Conservation (phyloP, 2,797 vertebrate genomes). For the Tadarida brasiliensis region DNA sequence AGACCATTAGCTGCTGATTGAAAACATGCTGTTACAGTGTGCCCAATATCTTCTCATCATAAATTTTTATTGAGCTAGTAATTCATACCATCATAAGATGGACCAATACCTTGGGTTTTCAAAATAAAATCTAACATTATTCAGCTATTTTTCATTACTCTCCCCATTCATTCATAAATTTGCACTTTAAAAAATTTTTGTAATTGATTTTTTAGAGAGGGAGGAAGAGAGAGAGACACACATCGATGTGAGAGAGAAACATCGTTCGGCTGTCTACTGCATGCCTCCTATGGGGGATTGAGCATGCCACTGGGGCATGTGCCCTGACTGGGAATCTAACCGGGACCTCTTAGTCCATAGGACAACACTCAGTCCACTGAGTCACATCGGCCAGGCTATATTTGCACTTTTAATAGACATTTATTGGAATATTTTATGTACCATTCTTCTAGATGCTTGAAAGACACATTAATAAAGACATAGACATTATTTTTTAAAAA, state of each 20-base stretch:
- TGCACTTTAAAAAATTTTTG: background rate
- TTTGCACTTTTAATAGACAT: background rate
- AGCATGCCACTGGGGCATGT: no score
- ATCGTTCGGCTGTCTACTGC: no score
- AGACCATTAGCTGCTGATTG: background rate
- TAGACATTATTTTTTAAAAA: conserved; percentile 3
- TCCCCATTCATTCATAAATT: conserved; percentile 23
- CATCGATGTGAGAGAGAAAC: no score
- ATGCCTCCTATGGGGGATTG: no score
- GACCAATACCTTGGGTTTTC: background rate
- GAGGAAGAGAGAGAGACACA: no score
- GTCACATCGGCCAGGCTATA: background rate
- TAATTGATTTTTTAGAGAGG: no score
- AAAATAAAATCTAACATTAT: conserved; percentile 1
- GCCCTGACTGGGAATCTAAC: no score
- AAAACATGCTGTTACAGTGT: background rate
- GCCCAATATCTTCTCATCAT: background rate
- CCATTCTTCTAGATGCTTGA: background rate
- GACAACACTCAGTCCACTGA: no score
- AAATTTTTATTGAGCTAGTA: background rate
- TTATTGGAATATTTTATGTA: background rate
- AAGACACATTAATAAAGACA: conserved; percentile 48
- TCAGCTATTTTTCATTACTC: background rate
- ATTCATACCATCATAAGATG: background rate
- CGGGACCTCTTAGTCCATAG: no score